Base-by-base conservation (phyloP, 2,888 invertebrate genomes). In the Pristionchus exspectatus region DNA sequence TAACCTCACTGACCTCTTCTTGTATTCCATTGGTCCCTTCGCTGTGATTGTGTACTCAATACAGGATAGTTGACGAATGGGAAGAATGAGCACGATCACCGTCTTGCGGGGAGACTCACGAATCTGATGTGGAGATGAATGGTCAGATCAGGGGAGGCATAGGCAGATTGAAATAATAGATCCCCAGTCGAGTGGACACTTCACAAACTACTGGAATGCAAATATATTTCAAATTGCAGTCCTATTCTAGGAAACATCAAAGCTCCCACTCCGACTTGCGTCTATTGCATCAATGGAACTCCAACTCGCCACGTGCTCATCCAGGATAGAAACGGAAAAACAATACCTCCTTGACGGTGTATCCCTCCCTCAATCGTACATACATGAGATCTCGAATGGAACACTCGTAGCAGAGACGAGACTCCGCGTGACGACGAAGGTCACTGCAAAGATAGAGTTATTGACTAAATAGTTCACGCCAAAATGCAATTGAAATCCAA, bases 331-430 rank as follows among this genome's bases (percentile, higher is more conserved):
- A 50, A 50, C 44, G 12, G 9, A 50, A 50, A 50, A 9, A 12
- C 1, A 50, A 1, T 50, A 50, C 94, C 94, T 72, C 95, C 94
- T 92, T 96, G 91, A 97, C 96, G 72, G 96, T 96, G 95, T 97
- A 97, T 56, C 97, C 97, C 95, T 97, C 97, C 77, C 97, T 96
- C 91, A 97, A 96, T 90, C 97, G 96, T 93, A 97, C 97, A 87
- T 97, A 97, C 90, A 97, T 95, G 86, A 97, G 96, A 93, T 97
- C 96, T 91, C 96, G 96, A 90, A 97, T 95, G 56, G 95, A 95
- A 12, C 95, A 91, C 33, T 91, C 90, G 89, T 92, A 91, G 66
- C 30, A 21, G n/a, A 90, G 86, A 18, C 88, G 83, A 27, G 87
- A 56, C 30, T 91, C 85, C 2, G 91, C 89, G 69, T 92, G 92